phyloP scores from a whole-genome alignment of 2,888 invertebrate genomes.

The Subacronicta megacephala region DNA sequence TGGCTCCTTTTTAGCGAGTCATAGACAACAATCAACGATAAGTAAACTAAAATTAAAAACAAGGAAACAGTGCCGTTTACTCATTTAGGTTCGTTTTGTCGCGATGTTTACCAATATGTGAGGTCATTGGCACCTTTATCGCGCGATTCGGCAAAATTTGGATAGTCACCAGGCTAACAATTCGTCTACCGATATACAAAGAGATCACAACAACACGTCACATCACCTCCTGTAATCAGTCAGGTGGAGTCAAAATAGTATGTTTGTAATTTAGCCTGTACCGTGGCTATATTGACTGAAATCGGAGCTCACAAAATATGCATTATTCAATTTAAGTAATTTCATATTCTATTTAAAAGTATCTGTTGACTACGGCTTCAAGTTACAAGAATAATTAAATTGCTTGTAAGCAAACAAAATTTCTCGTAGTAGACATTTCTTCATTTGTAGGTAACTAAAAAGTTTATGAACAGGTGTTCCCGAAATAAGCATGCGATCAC shows the following conservation, averaged over 20 bases:
- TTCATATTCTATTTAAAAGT: background rate
- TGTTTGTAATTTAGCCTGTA: slow-evolving; percentile 1
- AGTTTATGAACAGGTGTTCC: slow-evolving; percentile 28
- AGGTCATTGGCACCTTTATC: slow-evolving; percentile 83
- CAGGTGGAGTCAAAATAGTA: slow-evolving; percentile 26
- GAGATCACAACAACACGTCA: slow-evolving; percentile 52
- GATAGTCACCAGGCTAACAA: slow-evolving; percentile 53
- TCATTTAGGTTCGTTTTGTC: slow-evolving; percentile 66
- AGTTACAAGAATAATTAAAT: slow-evolving; percentile 13
- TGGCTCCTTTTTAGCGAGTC: slow-evolving; percentile 8
- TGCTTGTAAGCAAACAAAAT: slow-evolving; percentile 25
- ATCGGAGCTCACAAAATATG: slow-evolving; percentile 1
- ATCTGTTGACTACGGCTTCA: slow-evolving; percentile 2
- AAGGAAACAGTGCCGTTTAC: slow-evolving; percentile 51
- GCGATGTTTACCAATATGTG: slow-evolving; percentile 65
- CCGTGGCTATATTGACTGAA: slow-evolving; percentile 10
- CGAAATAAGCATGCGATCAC: slow-evolving; percentile 38
- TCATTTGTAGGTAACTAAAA: slow-evolving; percentile 26
- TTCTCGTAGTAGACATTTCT: slow-evolving; percentile 22
- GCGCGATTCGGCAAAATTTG: slow-evolving; percentile 64
- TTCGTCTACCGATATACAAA: slow-evolving; percentile 39
- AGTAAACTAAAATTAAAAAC: slow-evolving; percentile 44
- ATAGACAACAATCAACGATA: slow-evolving; percentile 40
- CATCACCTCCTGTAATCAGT: slow-evolving; percentile 51
- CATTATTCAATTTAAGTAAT: background rate